phyloP scores from a whole-genome alignment of 2,888 invertebrate genomes.

The Caenorhabditis sp. region DNA sequence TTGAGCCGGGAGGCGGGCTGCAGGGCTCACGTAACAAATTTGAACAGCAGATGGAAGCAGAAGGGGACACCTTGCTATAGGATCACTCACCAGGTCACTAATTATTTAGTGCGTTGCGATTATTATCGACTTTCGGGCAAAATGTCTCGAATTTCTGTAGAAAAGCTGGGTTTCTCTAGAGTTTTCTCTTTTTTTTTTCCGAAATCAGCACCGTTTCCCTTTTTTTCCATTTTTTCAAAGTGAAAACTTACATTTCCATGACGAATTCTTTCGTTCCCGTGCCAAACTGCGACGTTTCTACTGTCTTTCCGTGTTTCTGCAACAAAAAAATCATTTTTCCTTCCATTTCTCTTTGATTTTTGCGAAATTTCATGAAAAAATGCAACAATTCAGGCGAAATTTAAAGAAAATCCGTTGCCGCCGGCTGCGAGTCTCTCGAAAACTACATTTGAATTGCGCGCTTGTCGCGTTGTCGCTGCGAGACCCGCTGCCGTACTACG shows the following conservation, averaged over 20 bases:
- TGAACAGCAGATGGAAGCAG: constrained; percentile 23
- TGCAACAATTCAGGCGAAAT: background rate
- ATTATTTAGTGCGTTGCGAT: background rate
- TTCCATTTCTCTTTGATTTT: background rate
- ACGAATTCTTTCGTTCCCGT: background rate
- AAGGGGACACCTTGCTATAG: constrained; percentile 25
- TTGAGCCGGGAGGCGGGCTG: constrained; percentile 29
- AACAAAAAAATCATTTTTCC: background rate
- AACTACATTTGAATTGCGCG: constrained; percentile 49
- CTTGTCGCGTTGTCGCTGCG: constrained; percentile 49
- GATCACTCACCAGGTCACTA: background rate
- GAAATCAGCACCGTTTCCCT: background rate
- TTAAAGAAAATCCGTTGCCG: background rate
- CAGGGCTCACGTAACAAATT: constrained; percentile 50
- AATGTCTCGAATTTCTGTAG: background rate
- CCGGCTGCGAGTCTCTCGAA: background rate
- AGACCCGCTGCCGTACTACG: constrained; percentile 46
- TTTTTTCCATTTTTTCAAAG: background rate
- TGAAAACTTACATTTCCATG: constrained; percentile 15
- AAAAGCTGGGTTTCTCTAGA: too few species aligned
- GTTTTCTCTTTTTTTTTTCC: background rate
- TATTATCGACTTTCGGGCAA: background rate
- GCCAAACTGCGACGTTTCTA: background rate
- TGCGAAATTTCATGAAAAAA: background rate
- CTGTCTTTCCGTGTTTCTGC: background rate